Conservation (phyloP, 92 coral and sea anemone species). For the Parazoanthus darwini region DNA sequence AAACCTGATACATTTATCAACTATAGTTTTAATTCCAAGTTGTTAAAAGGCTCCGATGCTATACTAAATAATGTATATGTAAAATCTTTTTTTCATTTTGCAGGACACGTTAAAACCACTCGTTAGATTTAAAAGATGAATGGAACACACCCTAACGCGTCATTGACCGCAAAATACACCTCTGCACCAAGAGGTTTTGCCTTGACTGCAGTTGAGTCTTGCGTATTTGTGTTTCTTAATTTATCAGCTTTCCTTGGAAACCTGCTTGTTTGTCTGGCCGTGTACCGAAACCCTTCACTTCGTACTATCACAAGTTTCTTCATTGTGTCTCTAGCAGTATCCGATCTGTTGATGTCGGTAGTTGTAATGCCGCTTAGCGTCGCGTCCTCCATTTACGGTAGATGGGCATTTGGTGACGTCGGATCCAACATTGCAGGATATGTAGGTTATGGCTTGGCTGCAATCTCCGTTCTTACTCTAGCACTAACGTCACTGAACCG, state of each 20-base stretch:
- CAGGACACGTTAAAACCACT: not conserved
- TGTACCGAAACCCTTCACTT: not conserved
- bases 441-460: not conserved
- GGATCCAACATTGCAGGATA: not conserved
- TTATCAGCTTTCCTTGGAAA: constrained; percentile 1
- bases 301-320: constrained; percentile 1
- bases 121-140: not conserved
- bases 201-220: not conserved
- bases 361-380: constrained; percentile 12
- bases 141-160: not conserved
- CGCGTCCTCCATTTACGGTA: not conserved
- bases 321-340: not conserved
- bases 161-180: not conserved
- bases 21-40: too few species aligned
- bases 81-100: not conserved
- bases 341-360: not conserved
- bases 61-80: too few species aligned
- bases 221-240: not conserved
- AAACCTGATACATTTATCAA: too few species aligned
- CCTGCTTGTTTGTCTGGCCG: constrained; percentile 1
- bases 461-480: not conserved
- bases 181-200: not conserved
- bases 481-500: constrained; percentile 2
- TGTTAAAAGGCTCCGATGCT: too few species aligned
- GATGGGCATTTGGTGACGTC: not conserved